Conservation (phyloP, 2,113 vertebrate species). For the Pangasianodon gigas region DNA sequence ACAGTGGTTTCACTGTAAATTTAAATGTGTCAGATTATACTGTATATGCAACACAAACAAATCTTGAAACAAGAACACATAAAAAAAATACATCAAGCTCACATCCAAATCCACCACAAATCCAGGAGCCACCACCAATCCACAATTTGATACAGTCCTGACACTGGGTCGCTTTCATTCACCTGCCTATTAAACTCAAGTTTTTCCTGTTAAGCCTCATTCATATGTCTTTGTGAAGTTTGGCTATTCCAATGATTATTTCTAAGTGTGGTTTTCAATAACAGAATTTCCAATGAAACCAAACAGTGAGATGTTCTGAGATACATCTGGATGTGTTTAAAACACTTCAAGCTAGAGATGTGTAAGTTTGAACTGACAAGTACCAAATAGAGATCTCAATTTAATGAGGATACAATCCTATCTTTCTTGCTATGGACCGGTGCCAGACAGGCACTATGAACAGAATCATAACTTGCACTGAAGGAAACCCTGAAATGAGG, state of each 20-base stretch:
- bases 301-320: neutral
- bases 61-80: neutral
- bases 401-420: neutral
- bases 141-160: neutral
- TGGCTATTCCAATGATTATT: neutral
- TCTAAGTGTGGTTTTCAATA: neutral
- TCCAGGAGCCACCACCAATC: neutral
- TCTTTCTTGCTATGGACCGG: neutral
- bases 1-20: neutral
- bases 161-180: neutral
- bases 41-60: neutral
- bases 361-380: neutral
- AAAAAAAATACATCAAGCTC: neutral
- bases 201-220: neutral
- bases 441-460: neutral
- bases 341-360: neutral
- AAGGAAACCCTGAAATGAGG: neutral
- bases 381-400: neutral
- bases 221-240: neutral
- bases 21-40: neutral
- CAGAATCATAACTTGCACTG: neutral
- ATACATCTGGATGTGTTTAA: neutral
- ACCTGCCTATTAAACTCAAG: neutral
- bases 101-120: neutral
- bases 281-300: neutral